Percentiles rank a stretch among this genome's conserved stretches.
These are phyloP conservation scores for Pherbina coryleti DNA, from an alignment of 2,888 invertebrate genomes.

Conservation along the genomic window DNA sequence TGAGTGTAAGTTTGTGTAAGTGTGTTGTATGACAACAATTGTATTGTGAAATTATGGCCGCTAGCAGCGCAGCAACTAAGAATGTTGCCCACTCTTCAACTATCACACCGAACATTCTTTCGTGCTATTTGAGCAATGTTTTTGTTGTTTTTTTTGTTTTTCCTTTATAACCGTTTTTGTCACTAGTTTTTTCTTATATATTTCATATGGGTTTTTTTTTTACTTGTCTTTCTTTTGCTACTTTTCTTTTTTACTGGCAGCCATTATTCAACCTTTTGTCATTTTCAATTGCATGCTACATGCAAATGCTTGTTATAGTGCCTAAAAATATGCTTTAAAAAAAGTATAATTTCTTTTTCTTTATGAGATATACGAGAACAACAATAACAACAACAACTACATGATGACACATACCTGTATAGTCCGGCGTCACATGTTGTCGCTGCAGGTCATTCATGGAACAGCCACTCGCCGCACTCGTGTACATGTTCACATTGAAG, in stretches of 20 bases:
- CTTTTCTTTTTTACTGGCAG: neutral
- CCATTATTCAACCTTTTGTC: neutral
- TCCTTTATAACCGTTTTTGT: neutral
- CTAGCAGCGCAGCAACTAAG: constrained; percentile 41
- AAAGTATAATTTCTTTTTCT: neutral
- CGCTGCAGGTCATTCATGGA: constrained; percentile 70
- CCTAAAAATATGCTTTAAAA: constrained; percentile 2
- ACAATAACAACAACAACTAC: neutral
- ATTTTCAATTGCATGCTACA: constrained; percentile 27
- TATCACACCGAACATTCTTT: constrained; percentile 32
- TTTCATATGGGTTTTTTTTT: neutral
- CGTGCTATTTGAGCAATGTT: neutral
- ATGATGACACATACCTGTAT: constrained; percentile 71
- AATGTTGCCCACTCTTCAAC: constrained; percentile 22
- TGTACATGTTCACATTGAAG: constrained; percentile 70
- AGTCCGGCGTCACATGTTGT: constrained; percentile 72
- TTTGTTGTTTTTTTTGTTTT: constrained; percentile 23
- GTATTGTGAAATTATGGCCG: constrained; percentile 59
- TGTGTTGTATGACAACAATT: constrained; percentile 39
- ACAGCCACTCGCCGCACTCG: constrained; percentile 70
- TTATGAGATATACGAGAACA: neutral
- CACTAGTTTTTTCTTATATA: neutral
- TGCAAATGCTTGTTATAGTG: constrained; percentile 9
- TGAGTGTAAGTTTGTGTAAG: neutral
- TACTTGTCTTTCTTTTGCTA: constrained; percentile 24